Evolutionary conservation across 2,888 invertebrate species (phyloP).

Genomic region (Nephrotoma appendiculata): DNA sequence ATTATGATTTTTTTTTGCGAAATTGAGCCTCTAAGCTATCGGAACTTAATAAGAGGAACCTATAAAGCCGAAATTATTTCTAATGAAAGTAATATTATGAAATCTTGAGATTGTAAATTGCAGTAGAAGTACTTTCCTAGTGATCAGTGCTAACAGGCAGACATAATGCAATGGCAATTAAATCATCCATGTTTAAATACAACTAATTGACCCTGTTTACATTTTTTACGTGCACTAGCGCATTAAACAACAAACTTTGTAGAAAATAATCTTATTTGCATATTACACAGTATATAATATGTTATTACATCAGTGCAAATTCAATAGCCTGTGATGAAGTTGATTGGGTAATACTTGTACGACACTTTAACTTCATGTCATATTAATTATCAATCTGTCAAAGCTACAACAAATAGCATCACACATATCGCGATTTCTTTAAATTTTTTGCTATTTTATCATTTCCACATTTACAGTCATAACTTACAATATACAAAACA

Average conservation of each 20-base stretch:
- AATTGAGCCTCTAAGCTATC: too few relatives aligned
- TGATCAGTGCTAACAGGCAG: too few relatives aligned
- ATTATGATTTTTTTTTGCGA: too few relatives aligned
- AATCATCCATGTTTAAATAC: too few relatives aligned
- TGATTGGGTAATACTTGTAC: neutral
- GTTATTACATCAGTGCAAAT: neutral
- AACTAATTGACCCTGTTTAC: too few relatives aligned
- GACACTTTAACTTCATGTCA: neutral
- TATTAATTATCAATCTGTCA: neutral
- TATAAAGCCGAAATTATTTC: too few relatives aligned
- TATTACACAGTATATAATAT: neutral
- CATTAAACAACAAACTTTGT: neutral
- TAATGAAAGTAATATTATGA: too few relatives aligned
- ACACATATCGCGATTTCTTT: neutral
- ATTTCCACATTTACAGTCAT: neutral
- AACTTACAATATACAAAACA: too few relatives aligned
- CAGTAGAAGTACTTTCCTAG: too few relatives aligned
- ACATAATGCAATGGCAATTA: too few relatives aligned
- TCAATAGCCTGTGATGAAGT: neutral
- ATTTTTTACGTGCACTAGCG: neutral
- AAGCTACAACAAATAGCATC: neutral
- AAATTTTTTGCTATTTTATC: neutral
- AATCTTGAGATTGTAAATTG: too few relatives aligned
- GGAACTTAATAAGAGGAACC: too few relatives aligned
- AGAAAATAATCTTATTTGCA: neutral